Evolutionary conservation across 1,140 invertebrate species (phyloP).

Genomic region (Heliconius nattereri): DNA sequence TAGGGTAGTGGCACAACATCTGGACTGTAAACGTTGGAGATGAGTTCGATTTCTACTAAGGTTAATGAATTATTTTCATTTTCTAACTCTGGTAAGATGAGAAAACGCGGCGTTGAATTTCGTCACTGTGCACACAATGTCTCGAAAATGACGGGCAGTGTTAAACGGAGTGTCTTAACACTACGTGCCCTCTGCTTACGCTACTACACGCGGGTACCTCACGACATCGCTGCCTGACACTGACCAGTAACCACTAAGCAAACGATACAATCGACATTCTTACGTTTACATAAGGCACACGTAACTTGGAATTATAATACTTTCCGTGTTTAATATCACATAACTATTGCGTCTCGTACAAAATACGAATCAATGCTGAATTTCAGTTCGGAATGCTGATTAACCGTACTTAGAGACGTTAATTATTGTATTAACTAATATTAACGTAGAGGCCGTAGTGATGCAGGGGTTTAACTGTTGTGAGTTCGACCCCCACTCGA

Average conservation of each 20-base stretch:
- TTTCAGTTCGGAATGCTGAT: neutral
- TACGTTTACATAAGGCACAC: neutral
- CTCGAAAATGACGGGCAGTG: no score
- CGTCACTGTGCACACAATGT: no score
- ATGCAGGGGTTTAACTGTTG: no score
- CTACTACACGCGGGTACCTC: neutral
- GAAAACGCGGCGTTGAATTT: no score
- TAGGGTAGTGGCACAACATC: no score
- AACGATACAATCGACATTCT: neutral
- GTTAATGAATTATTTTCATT: no score
- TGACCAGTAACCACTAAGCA: neutral
- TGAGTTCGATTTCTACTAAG: no score
- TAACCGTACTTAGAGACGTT: neutral
- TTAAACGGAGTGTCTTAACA: neutral
- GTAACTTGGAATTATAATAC: neutral
- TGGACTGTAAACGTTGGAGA: no score
- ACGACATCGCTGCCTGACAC: neutral
- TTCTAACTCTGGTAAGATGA: no score
- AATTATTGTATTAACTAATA: neutral
- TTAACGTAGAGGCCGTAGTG: neutral
- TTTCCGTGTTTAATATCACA: neutral
- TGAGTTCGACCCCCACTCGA: no score
- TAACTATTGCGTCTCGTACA: neutral
- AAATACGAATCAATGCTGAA: neutral
- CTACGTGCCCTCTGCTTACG: neutral